Conservation (phyloP, 1,140 invertebrate genomes). For the Zaprionus ghesquierei region DNA sequence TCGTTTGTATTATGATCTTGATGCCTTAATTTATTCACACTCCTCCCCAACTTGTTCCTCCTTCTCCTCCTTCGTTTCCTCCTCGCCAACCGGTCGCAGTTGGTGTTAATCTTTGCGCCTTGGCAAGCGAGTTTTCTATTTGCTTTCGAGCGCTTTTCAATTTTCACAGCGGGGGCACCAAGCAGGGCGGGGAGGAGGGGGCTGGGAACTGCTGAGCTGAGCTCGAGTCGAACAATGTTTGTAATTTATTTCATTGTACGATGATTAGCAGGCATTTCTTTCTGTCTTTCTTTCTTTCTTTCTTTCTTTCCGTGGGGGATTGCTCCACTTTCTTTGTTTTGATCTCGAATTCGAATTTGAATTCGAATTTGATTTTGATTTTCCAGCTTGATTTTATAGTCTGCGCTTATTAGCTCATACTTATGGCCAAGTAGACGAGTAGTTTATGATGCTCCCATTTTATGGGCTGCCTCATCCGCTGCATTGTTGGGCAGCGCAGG, state of each 20-base stretch:
- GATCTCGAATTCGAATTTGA: conserved; percentile 1
- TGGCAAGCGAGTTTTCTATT: conserved; percentile 59
- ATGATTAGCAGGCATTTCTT: conserved; percentile 80
- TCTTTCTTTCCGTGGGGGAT: neutral
- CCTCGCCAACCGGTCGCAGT: conserved; percentile 31
- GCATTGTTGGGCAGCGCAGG: conserved; percentile 43
- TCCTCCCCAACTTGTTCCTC: no score
- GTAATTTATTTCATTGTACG: conserved; percentile 80
- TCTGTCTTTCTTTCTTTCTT: neutral
- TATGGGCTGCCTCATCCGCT: conserved; percentile 46
- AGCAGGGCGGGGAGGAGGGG: neutral
- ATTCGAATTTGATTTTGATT: neutral
- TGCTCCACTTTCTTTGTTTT: conserved; percentile 68
- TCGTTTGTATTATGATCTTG: conserved; percentile 80
- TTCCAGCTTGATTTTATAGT: neutral
- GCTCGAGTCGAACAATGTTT: conserved; percentile 69
- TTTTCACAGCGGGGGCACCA: conserved; percentile 67
- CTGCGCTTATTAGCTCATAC: conserved; percentile 72
- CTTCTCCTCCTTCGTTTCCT: no score
- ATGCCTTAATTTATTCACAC: conserved; percentile 81
- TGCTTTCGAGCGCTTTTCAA: conserved; percentile 77
- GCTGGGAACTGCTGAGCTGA: neutral
- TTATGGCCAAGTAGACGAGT: conserved; percentile 60
- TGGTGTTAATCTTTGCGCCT: conserved; percentile 63
- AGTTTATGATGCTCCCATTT: conserved; percentile 56